Evolutionary conservation across 1,140 invertebrate genomes (phyloP), one percentile per base, ranked within the genome.

Genomic region (Amyelois transitella): DNA sequence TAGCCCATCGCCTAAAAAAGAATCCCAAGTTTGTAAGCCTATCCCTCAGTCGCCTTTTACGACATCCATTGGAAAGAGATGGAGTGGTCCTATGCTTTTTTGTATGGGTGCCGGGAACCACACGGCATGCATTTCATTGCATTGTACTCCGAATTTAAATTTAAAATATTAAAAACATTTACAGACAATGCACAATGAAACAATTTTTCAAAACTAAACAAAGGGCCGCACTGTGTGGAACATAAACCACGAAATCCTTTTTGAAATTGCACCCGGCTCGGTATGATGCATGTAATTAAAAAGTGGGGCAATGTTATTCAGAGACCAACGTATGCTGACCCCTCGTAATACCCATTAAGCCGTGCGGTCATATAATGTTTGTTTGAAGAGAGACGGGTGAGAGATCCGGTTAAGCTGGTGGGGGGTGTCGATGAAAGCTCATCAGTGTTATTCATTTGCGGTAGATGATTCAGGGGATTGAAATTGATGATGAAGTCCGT

Each of bases 201-300:
- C 10, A 57, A 66, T 65, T 66, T 62, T 60, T 38, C 62, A 64
- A 51, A n/a, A 55, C 53, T 51, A 60, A 69, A 75, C 56, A 75
- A 68, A 66, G 60, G 63, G 63, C 25, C 58, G 55, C 63, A 60
- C 55, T 67, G 52, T 71, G 69, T 66, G 62, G 69, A 69, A 51
- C 59, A 58, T 67, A 67, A 74, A 65, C 61, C 72, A 66, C 69
- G 56, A 75, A 77, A 77, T 77, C 70, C 69, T 70, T 72, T 80
- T 76, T 74, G 62, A 75, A 76, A 74, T 74, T 76, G 67, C 77
- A 74, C 70, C 72, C 64, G 50, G 47, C 52, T 59, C 60, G n/a
- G 66, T 66, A 68, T 73, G 72, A 75, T 77, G 72, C 70, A 80
- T 75, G 72, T 80, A 80, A 80, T 80, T 80, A 80, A 80, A 79